A percentile compares a stretch with the other conserved stretches of the same genome.
Conservation (phyloP, 2,888 invertebrate genomes). For the Ormyrus labotus region DNA sequence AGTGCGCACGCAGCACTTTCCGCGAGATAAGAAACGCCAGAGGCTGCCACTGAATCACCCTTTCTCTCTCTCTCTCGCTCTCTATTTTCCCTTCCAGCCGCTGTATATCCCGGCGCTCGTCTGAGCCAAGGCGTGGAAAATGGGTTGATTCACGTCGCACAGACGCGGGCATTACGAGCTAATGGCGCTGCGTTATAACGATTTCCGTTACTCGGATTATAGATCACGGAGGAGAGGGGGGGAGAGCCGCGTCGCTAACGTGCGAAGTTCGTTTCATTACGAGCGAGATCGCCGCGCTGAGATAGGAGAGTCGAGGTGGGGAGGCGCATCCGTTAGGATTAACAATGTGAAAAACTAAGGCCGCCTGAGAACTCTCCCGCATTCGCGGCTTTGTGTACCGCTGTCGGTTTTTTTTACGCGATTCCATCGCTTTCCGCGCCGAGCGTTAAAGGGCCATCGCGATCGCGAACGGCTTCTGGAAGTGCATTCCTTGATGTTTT, state of each 20-base stretch:
- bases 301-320: too few species aligned
- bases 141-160: slow-evolving; percentile 33
- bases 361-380: slow-evolving; percentile 18
- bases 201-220: slow-evolving; percentile 41
- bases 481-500: too few species aligned
- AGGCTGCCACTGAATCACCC: slow-evolving; percentile 56
- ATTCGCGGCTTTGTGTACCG: background rate
- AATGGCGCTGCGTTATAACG: slow-evolving; percentile 29
- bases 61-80: background rate
- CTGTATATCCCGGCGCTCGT: background rate
- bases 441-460: background rate
- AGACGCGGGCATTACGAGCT: slow-evolving; percentile 1
- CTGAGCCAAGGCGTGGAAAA: slow-evolving; percentile 30
- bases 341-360: slow-evolving; percentile 51
- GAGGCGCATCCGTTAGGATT: slow-evolving; percentile 46
- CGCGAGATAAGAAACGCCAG: slow-evolving; percentile 57
- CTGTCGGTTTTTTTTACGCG: background rate
- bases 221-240: background rate
- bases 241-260: slow-evolving; percentile 15
- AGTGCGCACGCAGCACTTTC: slow-evolving; percentile 63
- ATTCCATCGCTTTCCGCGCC: background rate
- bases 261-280: slow-evolving; percentile 45
- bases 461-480: too few species aligned
- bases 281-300: background rate
- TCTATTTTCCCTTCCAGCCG: slow-evolving; percentile 1